These are phyloP conservation scores for Calameuta idolon DNA, from an alignment of 2,888 invertebrate species.

Conservation along the genomic window DNA sequence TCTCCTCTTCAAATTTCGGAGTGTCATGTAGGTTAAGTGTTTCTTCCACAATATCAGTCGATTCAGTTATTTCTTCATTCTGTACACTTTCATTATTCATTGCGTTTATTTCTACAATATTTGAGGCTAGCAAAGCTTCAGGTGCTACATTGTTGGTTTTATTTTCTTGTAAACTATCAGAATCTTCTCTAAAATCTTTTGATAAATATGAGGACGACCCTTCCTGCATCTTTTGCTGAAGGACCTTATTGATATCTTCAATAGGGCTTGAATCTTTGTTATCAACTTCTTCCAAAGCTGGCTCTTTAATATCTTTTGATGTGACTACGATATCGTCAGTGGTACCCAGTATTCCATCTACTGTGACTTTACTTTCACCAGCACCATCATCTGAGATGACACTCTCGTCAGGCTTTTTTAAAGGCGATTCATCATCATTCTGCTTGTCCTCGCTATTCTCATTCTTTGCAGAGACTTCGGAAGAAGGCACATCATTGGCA, in stretches of 20 bases:
- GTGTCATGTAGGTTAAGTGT: constrained; percentile 5
- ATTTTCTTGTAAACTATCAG: neutral
- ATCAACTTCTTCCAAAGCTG: neutral
- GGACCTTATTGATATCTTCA: neutral
- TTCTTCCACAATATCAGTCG: constrained; percentile 4
- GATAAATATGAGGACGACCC: neutral
- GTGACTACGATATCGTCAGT: neutral
- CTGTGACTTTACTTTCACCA: constrained; percentile 8
- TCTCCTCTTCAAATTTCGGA: constrained; percentile 15
- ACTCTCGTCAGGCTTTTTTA: neutral
- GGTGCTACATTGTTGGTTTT: neutral
- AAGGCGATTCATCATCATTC: neutral
- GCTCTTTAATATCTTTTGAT: neutral
- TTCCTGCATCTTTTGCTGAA: neutral
- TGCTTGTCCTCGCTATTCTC: neutral
- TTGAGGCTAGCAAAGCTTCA: neutral
- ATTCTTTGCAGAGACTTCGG: neutral
- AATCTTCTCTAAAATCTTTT: neutral
- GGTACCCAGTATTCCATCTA: neutral
- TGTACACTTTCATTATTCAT: neutral
- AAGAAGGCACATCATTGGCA: neutral
- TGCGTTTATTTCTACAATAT: neutral
- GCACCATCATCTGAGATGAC: constrained; percentile 1
- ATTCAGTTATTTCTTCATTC: constrained; percentile 1
- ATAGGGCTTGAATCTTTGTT: neutral